Conservation (phyloP, 2,888 invertebrate genomes). For the Platycheirus rosarum region DNA sequence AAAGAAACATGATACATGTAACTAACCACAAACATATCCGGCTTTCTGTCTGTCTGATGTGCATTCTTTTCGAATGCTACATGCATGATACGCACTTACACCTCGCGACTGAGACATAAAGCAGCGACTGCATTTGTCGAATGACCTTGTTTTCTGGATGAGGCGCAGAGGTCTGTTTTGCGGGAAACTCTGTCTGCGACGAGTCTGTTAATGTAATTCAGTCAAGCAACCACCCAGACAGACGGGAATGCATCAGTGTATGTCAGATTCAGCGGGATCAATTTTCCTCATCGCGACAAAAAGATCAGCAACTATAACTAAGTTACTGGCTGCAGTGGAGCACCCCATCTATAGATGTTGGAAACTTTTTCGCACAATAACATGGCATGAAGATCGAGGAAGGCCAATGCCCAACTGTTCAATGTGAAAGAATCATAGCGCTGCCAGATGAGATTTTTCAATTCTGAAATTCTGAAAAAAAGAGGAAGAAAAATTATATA, state of each 20-base stretch:
- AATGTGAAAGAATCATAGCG: neutral
- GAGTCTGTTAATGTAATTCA: conserved; percentile 49
- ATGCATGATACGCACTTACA: neutral
- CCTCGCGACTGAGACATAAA: neutral
- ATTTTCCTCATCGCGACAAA: conserved; percentile 43
- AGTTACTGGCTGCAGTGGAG: neutral
- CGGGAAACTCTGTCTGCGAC: conserved; percentile 43
- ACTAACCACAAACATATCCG: conserved; percentile 17
- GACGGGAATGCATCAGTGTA: conserved; percentile 28
- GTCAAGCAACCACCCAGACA: conserved; percentile 38
- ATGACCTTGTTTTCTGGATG: conserved; percentile 44
- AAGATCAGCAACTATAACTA: conserved; percentile 11
- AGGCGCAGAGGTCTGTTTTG: conserved; percentile 12
- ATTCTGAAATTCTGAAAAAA: too few relatives aligned
- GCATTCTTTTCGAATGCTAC: neutral
- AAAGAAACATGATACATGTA: neutral
- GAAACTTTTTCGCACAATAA: neutral
- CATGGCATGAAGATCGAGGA: too few relatives aligned
- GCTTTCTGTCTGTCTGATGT: conserved; percentile 21
- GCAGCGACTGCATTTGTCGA: conserved; percentile 10
- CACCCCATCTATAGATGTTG: conserved; percentile 17
- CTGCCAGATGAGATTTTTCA: neutral
- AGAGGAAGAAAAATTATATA: too few relatives aligned
- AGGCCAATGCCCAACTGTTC: too few relatives aligned
- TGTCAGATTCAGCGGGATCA: conserved; percentile 55